phyloP scores from a whole-genome alignment of 2,888 invertebrate species.

The Meiosimyza decipiens region DNA sequence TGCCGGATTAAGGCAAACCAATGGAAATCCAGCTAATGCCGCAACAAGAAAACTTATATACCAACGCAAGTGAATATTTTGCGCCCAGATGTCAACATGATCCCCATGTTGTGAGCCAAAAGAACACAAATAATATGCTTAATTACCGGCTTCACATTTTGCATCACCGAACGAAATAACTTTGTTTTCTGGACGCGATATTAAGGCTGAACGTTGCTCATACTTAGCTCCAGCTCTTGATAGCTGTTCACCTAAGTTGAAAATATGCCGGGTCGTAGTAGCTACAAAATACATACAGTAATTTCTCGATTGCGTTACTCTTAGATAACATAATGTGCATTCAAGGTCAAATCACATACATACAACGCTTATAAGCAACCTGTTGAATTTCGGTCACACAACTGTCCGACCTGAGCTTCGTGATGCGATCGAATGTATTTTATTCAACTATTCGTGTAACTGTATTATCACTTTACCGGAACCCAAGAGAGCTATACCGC shows the following conservation, averaged over 20 bases:
- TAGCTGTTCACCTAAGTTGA: conserved; percentile 71
- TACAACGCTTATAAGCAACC: too few relatives aligned
- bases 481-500: too few relatives aligned
- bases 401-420: too few relatives aligned
- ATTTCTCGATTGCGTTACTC: too few relatives aligned
- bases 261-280: conserved; percentile 65
- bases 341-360: too few relatives aligned
- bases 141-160: conserved; percentile 68
- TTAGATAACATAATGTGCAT: too few relatives aligned
- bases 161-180: conserved; percentile 69
- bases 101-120: conserved; percentile 74
- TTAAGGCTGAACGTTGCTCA: conserved; percentile 69
- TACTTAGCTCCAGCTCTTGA: conserved; percentile 68
- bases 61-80: conserved; percentile 83
- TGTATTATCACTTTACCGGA: too few relatives aligned
- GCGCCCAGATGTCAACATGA: conserved; percentile 62
- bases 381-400: too few relatives aligned
- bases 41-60: conserved; percentile 75
- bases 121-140: conserved; percentile 76
- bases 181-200: conserved; percentile 68
- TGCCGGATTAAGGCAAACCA: conserved; percentile 80
- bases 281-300: too few relatives aligned
- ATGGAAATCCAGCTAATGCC: conserved; percentile 75
- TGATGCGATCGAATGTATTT: too few relatives aligned
- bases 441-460: too few relatives aligned